Conservation (phyloP, 2,113 vertebrate species). For the Pedetes capensis region DNA sequence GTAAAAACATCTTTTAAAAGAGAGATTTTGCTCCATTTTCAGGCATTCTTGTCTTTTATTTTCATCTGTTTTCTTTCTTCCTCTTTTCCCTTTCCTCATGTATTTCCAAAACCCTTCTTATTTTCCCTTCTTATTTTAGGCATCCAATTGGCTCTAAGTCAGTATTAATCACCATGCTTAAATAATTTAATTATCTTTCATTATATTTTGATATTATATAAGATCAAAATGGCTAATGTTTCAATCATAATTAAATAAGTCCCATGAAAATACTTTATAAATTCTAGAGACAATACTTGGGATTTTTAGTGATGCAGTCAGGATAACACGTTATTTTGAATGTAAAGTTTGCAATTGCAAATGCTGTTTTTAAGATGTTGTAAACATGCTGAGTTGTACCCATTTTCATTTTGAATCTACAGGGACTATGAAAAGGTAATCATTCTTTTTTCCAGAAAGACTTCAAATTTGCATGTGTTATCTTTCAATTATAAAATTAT, state of each 20-base stretch:
- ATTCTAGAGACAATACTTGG: neutral
- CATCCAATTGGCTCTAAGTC: neutral
- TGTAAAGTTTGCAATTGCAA: neutral
- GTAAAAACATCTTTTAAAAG: neutral
- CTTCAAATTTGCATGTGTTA: neutral
- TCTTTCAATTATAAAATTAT: neutral
- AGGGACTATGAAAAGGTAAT: neutral
- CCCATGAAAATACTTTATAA: neutral
- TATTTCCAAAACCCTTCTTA: neutral
- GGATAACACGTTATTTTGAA: neutral
- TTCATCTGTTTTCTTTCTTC: neutral
- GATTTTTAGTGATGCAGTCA: neutral
- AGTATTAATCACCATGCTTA: neutral
- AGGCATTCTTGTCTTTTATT: neutral
- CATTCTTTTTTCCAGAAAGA: neutral
- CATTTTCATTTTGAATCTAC: neutral
- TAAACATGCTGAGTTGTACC: neutral
- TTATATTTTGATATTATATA: neutral
- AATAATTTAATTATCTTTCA: neutral
- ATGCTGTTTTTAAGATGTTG: neutral
- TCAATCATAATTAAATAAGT: neutral
- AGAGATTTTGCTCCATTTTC: neutral
- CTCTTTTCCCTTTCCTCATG: rapidly evolving
- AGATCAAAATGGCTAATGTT: neutral
- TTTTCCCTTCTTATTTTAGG: too few species aligned